Conservation (phyloP, 2,113 vertebrate species). For the Desmodus rotundus region DNA sequence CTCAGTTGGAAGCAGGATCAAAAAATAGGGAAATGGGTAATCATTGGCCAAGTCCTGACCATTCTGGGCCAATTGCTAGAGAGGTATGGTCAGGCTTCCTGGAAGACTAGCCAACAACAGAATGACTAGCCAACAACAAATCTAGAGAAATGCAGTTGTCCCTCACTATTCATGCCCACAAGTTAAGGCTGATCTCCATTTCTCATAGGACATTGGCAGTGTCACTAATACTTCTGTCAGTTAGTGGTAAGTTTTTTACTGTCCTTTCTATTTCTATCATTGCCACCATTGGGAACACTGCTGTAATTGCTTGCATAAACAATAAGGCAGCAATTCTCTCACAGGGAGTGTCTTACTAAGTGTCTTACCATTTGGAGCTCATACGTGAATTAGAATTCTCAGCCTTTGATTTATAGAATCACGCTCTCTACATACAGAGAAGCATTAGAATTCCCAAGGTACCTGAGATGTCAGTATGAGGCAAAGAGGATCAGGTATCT, state of each 20-base stretch:
- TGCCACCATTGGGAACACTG: neutral
- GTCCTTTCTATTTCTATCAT: neutral
- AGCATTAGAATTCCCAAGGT: neutral
- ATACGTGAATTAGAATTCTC: neutral
- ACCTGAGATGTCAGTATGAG: neutral
- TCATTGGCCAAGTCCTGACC: neutral
- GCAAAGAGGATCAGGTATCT: neutral
- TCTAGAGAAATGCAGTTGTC: neutral
- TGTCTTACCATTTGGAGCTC: neutral
- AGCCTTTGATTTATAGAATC: neutral
- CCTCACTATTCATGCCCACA: neutral
- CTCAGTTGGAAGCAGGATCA: neutral
- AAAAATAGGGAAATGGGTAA: neutral
- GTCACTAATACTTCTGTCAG: neutral
- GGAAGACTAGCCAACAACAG: neutral
- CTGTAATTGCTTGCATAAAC: neutral
- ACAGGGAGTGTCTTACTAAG: neutral
- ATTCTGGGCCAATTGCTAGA: neutral
- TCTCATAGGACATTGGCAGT: neutral
- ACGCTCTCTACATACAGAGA: neutral
- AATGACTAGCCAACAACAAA: neutral
- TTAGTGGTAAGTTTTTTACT: neutral
- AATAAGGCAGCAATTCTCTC: neutral
- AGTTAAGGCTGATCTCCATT: neutral
- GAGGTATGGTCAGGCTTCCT: neutral